A percentile compares a stretch with the other conserved stretches of the same genome.
phyloP scores from a whole-genome alignment of 2,888 invertebrate species.

The Meiosimyza decipiens region DNA sequence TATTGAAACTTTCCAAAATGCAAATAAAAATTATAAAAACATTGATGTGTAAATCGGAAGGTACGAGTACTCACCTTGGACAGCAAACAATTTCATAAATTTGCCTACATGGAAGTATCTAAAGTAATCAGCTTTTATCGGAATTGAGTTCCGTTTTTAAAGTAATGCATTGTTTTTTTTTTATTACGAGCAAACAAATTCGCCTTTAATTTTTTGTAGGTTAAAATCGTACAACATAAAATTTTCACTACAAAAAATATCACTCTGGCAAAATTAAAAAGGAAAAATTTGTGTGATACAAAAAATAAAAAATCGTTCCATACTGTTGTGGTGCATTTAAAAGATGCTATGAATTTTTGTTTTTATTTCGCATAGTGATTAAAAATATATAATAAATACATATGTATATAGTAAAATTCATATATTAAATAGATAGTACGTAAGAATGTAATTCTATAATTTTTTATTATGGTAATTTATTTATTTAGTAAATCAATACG shows the following conservation, averaged over 20 bases:
- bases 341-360: constrained; percentile 21
- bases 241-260: constrained; percentile 17
- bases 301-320: constrained; percentile 31
- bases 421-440: not conserved
- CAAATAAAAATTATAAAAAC: no score
- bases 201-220: not conserved
- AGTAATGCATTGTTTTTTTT: not conserved
- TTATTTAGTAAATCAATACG: not conserved
- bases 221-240: constrained; percentile 9
- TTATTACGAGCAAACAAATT: not conserved
- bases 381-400: constrained; percentile 33
- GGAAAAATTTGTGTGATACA: not conserved
- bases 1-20: no score
- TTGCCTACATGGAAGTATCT: no score
- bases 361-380: constrained; percentile 35
- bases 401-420: constrained; percentile 23
- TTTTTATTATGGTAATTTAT: not conserved
- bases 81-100: no score
- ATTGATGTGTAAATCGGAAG: no score
- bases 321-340: constrained; percentile 28
- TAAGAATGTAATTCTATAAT: constrained; percentile 2
- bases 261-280: not conserved
- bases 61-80: no score
- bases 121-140: not conserved
- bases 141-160: not conserved